Base-by-base conservation (phyloP, 2,113 vertebrate species). In the Dromaius novaehollandiae region DNA sequence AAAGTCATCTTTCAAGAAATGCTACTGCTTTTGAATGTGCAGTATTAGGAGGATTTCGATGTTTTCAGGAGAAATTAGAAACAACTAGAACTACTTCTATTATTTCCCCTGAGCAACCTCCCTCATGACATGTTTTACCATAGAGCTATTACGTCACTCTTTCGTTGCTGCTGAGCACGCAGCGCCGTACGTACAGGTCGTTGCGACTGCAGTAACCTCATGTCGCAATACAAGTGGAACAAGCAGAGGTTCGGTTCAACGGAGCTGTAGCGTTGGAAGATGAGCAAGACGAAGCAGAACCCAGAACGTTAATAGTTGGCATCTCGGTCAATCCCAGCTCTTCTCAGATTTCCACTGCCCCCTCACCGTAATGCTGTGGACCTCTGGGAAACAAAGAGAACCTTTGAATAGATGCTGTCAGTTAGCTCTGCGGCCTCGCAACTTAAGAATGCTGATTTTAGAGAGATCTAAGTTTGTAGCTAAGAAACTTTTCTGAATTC, bases 401-500 rank as follows among this genome's bases (percentile, higher is more conserved):
- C 60, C 7, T 93, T 91, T 81, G 86, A 80, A 74, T 70, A 85
- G 75, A 93, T 95, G 46, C 14, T 83, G 58, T 93, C 89, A 55
- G 42, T 91, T 92, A 73, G 82, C 42, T 46, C 87, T 80, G 46
- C 64, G 88, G 78, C 55, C 22, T 51, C 75, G 70, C 42, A 74
- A n/a, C 76, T 80, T 44, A 46, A 61, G 48, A 80, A 40, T 77
- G 48, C 26, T 78, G 73, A 78, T 95, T 94, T 93, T 76, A 85
- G 28, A 80, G 82, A 93, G 78, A 89, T 91, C 63, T 77, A 89
- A 92, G 86, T 61, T 63, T 85, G 42, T 69, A 80, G 40, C 88
- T 93, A 86, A 78, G 88, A 86, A 89, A 93, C 68, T 86, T 77
- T 77, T 80, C 55, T 80, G 22, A 66, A 82, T 89, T 73, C 3